phyloP scores from a whole-genome alignment of 2,113 vertebrate species.

The Aptenodytes forsteri region DNA sequence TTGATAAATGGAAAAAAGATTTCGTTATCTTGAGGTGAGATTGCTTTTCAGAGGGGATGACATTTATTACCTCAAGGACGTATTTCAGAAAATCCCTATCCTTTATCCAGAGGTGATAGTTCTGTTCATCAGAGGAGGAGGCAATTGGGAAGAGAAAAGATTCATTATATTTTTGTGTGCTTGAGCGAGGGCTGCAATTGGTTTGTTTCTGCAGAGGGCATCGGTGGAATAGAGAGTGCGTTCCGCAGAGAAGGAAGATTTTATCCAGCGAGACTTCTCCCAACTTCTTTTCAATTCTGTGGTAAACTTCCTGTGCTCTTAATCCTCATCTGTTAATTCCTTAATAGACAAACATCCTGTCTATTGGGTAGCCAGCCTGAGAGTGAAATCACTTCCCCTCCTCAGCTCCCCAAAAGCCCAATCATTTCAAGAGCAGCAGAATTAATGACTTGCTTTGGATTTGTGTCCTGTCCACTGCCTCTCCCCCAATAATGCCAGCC shows the following conservation, averaged over 20 bases:
- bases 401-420: not conserved
- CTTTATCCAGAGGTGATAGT: conserved; percentile 37
- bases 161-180: conserved; percentile 37
- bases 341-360: not conserved
- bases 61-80: conserved; percentile 58
- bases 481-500: fast-evolving
- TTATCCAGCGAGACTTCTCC: not conserved
- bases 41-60: conserved; percentile 59
- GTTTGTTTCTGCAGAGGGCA: conserved; percentile 13
- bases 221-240: not conserved
- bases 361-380: not conserved
- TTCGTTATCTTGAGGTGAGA: conserved; percentile 61
- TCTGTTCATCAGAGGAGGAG: conserved; percentile 27
- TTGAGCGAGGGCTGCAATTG: not conserved
- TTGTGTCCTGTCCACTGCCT: not conserved
- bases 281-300: not conserved
- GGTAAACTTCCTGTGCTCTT: not conserved
- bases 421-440: not conserved
- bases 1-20: conserved; percentile 64
- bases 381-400: not conserved
- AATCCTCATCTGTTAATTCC: not conserved
- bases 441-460: not conserved
- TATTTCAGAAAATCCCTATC: conserved; percentile 52
- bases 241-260: not conserved
- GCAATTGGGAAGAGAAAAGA: conserved; percentile 35